Base-by-base conservation (phyloP, 2,888 invertebrate genomes). In the Tromatobia lineatoria region DNA sequence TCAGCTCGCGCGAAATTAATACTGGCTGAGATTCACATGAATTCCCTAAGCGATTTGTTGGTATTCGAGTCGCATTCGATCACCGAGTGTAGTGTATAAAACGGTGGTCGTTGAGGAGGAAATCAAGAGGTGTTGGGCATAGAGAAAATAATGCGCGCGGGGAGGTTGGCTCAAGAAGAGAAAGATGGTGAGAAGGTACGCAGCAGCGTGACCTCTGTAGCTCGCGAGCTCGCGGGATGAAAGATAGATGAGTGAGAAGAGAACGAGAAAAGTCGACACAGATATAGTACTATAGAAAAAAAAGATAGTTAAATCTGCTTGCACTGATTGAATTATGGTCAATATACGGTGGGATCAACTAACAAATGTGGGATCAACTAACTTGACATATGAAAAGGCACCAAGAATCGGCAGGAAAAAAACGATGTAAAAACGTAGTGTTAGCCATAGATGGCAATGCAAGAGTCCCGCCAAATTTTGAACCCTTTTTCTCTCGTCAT, bases 191-290 rank as follows among this genome's bases (percentile, higher is more conserved):
- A 70, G 69, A 77, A 38, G 80, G 77, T 74, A 38, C 67, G 45
- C 66, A 57, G 75, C 75, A 61, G 70, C 73, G 74, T 77, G 83
- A 82, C 80, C 83, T 79, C 76, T 73, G 69, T 20, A 73, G 64
- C 70, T 76, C 77, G 59, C 52, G 70, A 50, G 71, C 57, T 66
- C 66, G 64, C 25, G 74, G 66, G 80, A 85, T 67, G 64, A 50
- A 75, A 75, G 75, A 80, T 23, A 75, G 66, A 67, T 67, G 80
- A 64, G 74, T 34, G 34, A 64, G 57, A 20, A 23, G 52, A 73
- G 80, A 70, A 80, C 25, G 81, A 50, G 87, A 80, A 78, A 67
- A 67, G 79, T 73, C 69, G 59, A 70, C 61, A 66, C 42, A 73
- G 77, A 61, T 78, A 64, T 61, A 73, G 42, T 52, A 45, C 7